Evolutionary conservation across 2,888 invertebrate genomes (phyloP), one percentile per base, ranked within the genome.

Genomic region (Lithophane semibrunnea): DNA sequence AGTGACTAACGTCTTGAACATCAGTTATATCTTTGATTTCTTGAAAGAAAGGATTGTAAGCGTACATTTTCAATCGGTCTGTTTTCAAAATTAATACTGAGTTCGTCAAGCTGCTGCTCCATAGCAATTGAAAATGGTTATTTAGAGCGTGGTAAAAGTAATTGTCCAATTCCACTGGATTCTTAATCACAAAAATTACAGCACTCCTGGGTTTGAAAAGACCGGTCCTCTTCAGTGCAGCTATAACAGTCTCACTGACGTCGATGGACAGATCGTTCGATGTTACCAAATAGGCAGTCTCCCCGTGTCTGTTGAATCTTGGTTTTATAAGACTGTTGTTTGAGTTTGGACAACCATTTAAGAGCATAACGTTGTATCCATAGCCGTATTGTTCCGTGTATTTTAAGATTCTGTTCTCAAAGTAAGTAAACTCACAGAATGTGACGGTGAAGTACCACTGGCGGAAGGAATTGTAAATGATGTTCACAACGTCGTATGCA

Each of bases 61-160:
- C 94, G 82, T 95, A 97, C 72, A 97, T 94, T 84, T 94, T 94
- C 44, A 97, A 88, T 3, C 92, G 88, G 13, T 92, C 90, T 21
- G 92, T 87, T 91, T 91, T 93, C 21, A 96, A 73, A 67, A 96
- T 91, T 12, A 97, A 86, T 3, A 96, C 94, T 0, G 96, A 96
- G 85, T 97, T 97, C 0, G 97, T 93, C 13, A 97, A 92, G 91
- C 97, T 97, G 76, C 94, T 94, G 60, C 95, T 94, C 97, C 97
- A 97, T 61, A 97, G 93, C 24, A 96, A 90, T 76, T 94, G 90
- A 70, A 97, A 97, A 65, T 97, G 96, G 37, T 85, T 92, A 16
- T 93, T 93, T 89, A 97, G 91, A 84, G 93, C 87, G 78, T 92
- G 93, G 79, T 94, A 91, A 77, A 94, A 94, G 85, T 96, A 96